phyloP scores from a whole-genome alignment of 2,113 vertebrate species.

The Grammomys surdaster region DNA sequence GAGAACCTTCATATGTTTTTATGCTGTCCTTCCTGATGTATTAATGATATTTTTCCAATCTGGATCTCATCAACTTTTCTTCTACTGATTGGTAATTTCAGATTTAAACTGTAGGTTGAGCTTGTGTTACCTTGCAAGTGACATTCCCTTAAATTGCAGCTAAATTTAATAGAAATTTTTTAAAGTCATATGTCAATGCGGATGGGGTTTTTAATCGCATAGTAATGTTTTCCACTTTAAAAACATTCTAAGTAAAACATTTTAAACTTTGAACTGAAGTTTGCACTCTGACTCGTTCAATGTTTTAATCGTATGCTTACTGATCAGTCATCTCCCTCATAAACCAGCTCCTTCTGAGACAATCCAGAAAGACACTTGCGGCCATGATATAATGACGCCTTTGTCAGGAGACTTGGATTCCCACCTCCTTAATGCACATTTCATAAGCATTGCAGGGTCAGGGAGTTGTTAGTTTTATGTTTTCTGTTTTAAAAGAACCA shows the following conservation, averaged over 20 bases:
- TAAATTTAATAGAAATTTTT: conserved; percentile 25
- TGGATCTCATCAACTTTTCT: conserved; percentile 41
- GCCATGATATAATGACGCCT: conserved; percentile 71
- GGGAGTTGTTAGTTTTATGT: conserved; percentile 79
- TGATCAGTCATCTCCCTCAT: conserved; percentile 68
- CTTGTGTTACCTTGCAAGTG: conserved; percentile 48
- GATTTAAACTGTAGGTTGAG: conserved; percentile 48
- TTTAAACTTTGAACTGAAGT: conserved; percentile 66
- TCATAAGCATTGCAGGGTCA: conserved; percentile 78
- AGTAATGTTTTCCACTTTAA: conserved; percentile 57
- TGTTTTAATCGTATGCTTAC: conserved; percentile 72
- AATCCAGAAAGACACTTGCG: conserved; percentile 73
- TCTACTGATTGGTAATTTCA: conserved; percentile 45
- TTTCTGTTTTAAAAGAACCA: conserved; percentile 81
- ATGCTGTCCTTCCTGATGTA: not conserved
- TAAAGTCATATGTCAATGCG: conserved; percentile 21
- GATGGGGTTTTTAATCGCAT: conserved; percentile 57
- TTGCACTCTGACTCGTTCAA: conserved; percentile 48
- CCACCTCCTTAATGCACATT: conserved; percentile 80
- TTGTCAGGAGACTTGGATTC: conserved; percentile 63
- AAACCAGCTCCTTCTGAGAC: conserved; percentile 70
- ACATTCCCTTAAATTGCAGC: conserved; percentile 50
- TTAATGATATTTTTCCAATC: not conserved
- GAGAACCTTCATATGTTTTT: not conserved
- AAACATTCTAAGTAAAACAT: conserved; percentile 66